Base-by-base conservation (phyloP, 30 jellyfish, hydroid and myxozoan species). In the Catostylus mosaicus region DNA sequence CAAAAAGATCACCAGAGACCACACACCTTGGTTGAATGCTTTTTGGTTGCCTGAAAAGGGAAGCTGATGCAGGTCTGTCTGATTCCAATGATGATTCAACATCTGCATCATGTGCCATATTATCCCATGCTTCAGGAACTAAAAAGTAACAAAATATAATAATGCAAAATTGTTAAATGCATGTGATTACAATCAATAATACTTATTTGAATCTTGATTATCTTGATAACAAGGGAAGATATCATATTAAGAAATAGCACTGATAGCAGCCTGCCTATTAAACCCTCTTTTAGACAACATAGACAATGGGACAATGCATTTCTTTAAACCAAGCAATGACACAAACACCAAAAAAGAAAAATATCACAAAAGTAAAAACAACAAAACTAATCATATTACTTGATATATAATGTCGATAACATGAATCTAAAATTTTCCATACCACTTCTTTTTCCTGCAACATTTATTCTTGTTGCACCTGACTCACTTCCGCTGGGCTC, bases 111-210 rank as follows among this genome's bases (percentile, higher is more conserved):
- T 85, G 89, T 30, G 78, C 92, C 38, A 67, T 26, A 50, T 86
- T 77, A 61, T 71, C 96, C 96, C 96, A 88, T 14, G 96, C 96
- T 69, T 74, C 91, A 1, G 88, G 92, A 4, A 80, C 96, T 78
- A 38, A 30, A 84, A 64, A 18, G 1, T 52, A 52, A 52, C 30
- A 52, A 20, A 40, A 40, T 14, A 40, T 14, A 5, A 46, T 32
- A 64, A 47, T 47, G 20, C 61, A 47, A 47, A 47, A 47, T 12
- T 47, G 61, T 47, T 12, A 12, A 12, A 47, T 12, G 61, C 61
- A 10, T 10, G 18, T 7, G 72, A 57, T 7, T 18, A 18, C 6
- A 29, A 57, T 22, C 26, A 33, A 9, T 22, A 57, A n/a, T n/a
- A n/a, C n/a, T n/a, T n/a, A n/a, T n/a, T n/a, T n/a, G n/a, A n/a